A percentile compares a stretch with the other conserved stretches of the same genome.
Conservation (phyloP, 2,113 vertebrate species). For the Apteryx mantelli region DNA sequence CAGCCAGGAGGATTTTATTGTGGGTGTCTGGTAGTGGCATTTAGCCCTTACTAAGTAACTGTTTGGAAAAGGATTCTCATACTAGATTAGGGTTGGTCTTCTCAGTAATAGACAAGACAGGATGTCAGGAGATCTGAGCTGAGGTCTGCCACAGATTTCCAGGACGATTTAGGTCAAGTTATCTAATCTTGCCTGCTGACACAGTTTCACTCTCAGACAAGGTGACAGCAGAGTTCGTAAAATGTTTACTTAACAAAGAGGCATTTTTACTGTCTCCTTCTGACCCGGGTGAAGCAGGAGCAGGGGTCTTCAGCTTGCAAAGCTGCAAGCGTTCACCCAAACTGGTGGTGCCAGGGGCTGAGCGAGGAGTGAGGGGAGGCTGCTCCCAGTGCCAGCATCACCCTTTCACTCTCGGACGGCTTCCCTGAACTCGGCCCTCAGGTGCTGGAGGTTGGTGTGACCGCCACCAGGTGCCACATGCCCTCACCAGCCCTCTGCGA, state of each 20-base stretch:
- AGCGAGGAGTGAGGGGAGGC: background rate
- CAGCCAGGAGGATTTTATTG: slow-evolving; percentile 27
- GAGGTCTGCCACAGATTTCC: slow-evolving; percentile 66
- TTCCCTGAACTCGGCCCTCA: no score
- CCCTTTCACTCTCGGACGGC: background rate
- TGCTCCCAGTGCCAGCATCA: background rate
- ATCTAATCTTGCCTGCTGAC: slow-evolving; percentile 69
- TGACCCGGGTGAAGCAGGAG: background rate
- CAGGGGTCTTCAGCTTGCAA: background rate
- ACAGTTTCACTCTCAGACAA: slow-evolving; percentile 33
- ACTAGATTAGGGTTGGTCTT: slow-evolving; percentile 55
- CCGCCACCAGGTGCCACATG: no score
- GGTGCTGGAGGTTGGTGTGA: no score
- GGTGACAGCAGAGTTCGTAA: slow-evolving; percentile 20
- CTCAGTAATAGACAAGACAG: slow-evolving; percentile 48
- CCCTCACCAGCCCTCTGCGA: background rate
- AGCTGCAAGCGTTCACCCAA: accelerated
- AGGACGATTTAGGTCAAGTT: slow-evolving; percentile 66
- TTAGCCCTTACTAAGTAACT: slow-evolving; percentile 53
- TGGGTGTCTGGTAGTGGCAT: slow-evolving; percentile 50
- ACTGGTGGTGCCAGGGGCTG: background rate
- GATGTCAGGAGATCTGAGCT: slow-evolving; percentile 62
- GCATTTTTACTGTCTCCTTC: background rate
- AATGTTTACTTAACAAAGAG: background rate
- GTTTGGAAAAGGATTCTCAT: slow-evolving; percentile 65